Conservation (phyloP, 2,888 invertebrate genomes). For the Spilarctia lutea region DNA sequence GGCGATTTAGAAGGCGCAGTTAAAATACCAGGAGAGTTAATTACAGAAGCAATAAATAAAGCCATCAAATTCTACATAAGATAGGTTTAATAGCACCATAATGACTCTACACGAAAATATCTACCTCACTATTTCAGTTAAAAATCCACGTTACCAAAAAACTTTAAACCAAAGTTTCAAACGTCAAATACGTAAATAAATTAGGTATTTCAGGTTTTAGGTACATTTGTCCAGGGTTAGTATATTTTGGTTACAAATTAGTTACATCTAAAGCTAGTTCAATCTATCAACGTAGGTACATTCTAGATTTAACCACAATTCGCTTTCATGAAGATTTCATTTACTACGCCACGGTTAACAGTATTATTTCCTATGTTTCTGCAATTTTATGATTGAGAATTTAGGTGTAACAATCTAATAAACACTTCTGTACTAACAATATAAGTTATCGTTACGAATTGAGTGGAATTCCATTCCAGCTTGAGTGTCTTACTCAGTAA, state of each 20-base stretch:
- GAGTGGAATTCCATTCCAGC: slow-evolving; percentile 20
- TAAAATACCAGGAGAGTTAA: neutral
- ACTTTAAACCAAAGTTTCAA: neutral
- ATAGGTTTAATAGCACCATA: neutral
- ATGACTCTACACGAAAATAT: neutral
- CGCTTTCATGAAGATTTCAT: too few relatives aligned
- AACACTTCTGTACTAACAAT: neutral
- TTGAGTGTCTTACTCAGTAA: slow-evolving; percentile 26
- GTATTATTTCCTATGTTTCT: too few relatives aligned
- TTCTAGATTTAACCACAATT: too few relatives aligned
- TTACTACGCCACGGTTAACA: too few relatives aligned
- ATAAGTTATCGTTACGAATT: neutral
- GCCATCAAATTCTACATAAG: neutral
- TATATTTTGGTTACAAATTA: too few relatives aligned
- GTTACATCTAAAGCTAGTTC: too few relatives aligned
- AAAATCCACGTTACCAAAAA: neutral
- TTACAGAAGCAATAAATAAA: neutral
- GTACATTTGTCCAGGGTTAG: too few relatives aligned
- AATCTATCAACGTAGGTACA: too few relatives aligned
- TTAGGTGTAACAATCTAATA: neutral
- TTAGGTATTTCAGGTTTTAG: neutral
- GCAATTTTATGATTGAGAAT: neutral
- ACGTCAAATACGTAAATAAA: neutral
- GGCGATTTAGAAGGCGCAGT: neutral
- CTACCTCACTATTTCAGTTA: neutral